Evolutionary conservation across 2,888 invertebrate species (phyloP).

Genomic region (Stratiomys singularior): DNA sequence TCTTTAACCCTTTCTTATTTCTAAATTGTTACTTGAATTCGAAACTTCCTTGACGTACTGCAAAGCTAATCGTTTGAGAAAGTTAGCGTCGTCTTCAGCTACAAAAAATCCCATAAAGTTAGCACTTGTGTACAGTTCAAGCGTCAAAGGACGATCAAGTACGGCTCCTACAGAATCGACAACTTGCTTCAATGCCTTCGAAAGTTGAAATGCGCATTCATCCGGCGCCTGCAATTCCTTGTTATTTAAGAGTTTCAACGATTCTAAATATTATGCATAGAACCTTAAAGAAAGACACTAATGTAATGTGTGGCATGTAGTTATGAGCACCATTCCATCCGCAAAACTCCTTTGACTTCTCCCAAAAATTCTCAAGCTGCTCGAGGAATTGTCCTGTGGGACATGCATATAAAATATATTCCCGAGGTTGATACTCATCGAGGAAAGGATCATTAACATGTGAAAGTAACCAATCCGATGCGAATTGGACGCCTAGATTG

Average conservation of each 20-base stretch:
- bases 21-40: slow-evolving; percentile 70
- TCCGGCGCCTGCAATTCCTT: slow-evolving; percentile 74
- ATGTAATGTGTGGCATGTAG: slow-evolving; percentile 88
- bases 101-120: slow-evolving; percentile 94
- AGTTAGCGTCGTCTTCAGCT: slow-evolving; percentile 82
- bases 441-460: slow-evolving; percentile 87
- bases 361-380: slow-evolving; percentile 79
- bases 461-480: slow-evolving; percentile 90
- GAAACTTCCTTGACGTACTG: slow-evolving; percentile 85
- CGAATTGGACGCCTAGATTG: slow-evolving; percentile 85
- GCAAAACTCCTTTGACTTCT: slow-evolving; percentile 76
- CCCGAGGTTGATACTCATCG: slow-evolving; percentile 80
- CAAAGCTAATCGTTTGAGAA: slow-evolving; percentile 80
- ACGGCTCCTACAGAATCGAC: slow-evolving; percentile 76
- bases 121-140: slow-evolving; percentile 86
- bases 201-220: slow-evolving; percentile 75
- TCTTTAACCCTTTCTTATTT: not conserved
- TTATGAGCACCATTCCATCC: slow-evolving; percentile 93
- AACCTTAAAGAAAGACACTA: slow-evolving; percentile 91
- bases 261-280: no score
- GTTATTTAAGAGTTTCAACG: not conserved
- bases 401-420: slow-evolving; percentile 88
- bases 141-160: slow-evolving; percentile 73
- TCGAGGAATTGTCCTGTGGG: slow-evolving; percentile 81
- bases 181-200: slow-evolving; percentile 78